Base-by-base conservation (phyloP, 2,888 invertebrate genomes). In the Nebria salina region DNA sequence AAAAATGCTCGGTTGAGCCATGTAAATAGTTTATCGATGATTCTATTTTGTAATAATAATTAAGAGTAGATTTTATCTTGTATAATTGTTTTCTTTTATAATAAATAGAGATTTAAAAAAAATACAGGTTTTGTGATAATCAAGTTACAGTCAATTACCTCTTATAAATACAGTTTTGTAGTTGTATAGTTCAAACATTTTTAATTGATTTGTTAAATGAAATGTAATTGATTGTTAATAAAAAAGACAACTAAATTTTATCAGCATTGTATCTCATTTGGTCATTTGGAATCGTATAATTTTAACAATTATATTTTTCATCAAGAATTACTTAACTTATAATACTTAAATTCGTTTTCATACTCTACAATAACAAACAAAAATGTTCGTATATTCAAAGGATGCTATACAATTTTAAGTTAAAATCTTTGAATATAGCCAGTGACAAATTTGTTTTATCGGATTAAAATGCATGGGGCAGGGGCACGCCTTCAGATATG, bases 1-100 rank as follows among this genome's bases (percentile, higher is more conserved):
- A 89, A 94, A 94, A 89, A 90, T 95, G 78, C 87, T 91, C 75
- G 84, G 86, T n/a, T 85, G 85, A 80, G 86, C 86, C n/a, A 75
- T 20, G 76, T 76, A 81, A 76, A 81, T 81, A 72, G 8, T 43
- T 42, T 66, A 73, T 15, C 34, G 20, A 66, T 75, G 75, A 43
- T 25, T 72, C 74, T 70, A 34, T 70, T 70, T 26, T 79, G 42
- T 65, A 80, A 75, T 34, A 66, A 64, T 74, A 66, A 77, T 64
- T 72, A 43, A 54, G 34, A 54, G 75, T 80, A 80, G 72, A 70
- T 64, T 73, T 75, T 75, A 80, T 75, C 34, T 65, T 75, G 80
- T 80, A 75, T 79, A 80, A 80, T 75, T n/a, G 25, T 25, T 20
- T 20, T 70, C 73, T 20, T 73, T 75, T 80, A 75, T 75, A 80